phyloP scores from a whole-genome alignment of 2,888 invertebrate species.

The Panzeria rudis region DNA sequence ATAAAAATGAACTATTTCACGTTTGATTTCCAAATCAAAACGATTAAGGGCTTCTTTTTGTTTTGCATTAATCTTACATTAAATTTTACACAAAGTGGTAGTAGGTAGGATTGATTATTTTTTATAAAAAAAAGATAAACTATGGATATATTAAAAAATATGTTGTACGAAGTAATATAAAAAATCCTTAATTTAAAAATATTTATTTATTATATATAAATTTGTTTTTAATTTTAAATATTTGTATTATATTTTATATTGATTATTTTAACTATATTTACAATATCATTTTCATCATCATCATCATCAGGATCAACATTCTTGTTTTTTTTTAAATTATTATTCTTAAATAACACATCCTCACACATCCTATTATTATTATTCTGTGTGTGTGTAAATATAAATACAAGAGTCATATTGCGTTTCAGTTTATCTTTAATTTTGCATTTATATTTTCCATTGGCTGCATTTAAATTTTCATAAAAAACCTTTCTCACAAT shows the following conservation, averaged over 20 bases:
- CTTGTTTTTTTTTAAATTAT: not conserved
- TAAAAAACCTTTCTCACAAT: conserved; percentile 84
- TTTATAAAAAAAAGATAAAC: conserved; percentile 42
- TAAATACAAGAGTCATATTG: not conserved
- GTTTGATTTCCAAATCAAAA: conserved; percentile 28
- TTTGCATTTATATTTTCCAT: not conserved
- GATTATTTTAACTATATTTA: conserved; percentile 63
- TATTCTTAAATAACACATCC: conserved; percentile 16
- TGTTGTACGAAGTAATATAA: conserved; percentile 42
- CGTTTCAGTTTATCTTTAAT: not conserved
- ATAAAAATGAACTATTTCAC: conserved; percentile 18
- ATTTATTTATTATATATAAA: conserved; percentile 29
- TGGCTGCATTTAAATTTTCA: conserved; percentile 82
- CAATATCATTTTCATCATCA: conserved; percentile 52
- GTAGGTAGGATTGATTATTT: not conserved
- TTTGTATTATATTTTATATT: conserved; percentile 50
- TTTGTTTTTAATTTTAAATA: conserved; percentile 34
- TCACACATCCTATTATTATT: not conserved
- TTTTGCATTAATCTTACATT: conserved; percentile 14
- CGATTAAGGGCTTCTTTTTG: not conserved
- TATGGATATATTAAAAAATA: conserved; percentile 44
- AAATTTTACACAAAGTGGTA: conserved; percentile 12
- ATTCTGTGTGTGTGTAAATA: not conserved
- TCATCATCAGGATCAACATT: conserved; percentile 2
- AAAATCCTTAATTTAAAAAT: conserved; percentile 55